Base-by-base conservation (phyloP, 2,113 vertebrate species). In the Vimba vimba region DNA sequence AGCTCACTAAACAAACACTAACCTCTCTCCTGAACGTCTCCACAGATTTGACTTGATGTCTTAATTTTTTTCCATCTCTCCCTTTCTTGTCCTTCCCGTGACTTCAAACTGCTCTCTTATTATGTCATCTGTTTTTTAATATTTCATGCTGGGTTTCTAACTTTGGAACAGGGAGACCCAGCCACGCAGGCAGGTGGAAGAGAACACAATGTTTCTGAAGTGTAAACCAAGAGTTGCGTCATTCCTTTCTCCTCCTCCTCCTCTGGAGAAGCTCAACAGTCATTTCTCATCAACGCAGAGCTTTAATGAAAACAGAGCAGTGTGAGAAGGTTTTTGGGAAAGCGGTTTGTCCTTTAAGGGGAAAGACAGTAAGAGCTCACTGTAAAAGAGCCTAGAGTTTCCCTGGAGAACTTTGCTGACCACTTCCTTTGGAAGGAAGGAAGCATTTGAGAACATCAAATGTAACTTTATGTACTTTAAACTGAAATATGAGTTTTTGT, bases 1-100 rank as follows among this genome's bases (percentile, higher is more conserved):
- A 57, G 86, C 89, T 91, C 91, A 30, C 88, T 88, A 84, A 83
- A 69, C 91, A 91, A 93, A 91, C 92, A 90, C 91, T 83, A 78
- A 88, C 75, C 60, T 55, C 88, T 68, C 87, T 91, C 83, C 90
- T 88, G 86, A 91, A 91, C 87, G 87, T 90, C 86, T 86, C 4
- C 62, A 74, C 87, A 86, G 85, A 89, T 73, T 89, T 75, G 69
- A 79, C 87, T 74, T 90, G 89, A 89, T 90, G 86, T 87, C 87
- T 82, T 91, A 89, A 93, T 92, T 86, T 71, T 59, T 78, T 52
- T 60, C 62, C 57, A 13, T 52, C 45, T 84, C 45, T n/a, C 27
- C 21, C 81, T 75, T 33, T 60, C 68, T 83, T n/a, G 59, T 57
- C 47, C 47, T 66, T 39, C n/a, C 57, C 10, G 0, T 39, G 52